phyloP scores from a whole-genome alignment of 2,888 invertebrate genomes.

The Drosophila mercatorum region DNA sequence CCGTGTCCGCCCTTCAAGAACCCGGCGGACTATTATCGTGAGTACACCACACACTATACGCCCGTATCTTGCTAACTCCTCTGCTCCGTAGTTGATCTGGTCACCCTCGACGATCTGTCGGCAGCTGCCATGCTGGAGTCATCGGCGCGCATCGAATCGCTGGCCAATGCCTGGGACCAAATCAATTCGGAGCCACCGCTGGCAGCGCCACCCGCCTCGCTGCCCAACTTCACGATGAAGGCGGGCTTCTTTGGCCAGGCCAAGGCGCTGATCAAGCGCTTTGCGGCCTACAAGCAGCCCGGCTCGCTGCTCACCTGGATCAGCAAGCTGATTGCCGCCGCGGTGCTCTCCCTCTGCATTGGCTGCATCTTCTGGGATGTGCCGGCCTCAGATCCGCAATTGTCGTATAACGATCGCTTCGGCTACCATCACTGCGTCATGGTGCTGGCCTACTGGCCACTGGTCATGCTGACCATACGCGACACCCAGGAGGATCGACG shows the following conservation, averaged over 20 bases:
- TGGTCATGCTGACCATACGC: slow-evolving; percentile 87
- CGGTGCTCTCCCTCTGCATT: slow-evolving; percentile 92
- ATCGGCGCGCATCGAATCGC: slow-evolving; percentile 95
- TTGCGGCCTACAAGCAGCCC: slow-evolving; percentile 92
- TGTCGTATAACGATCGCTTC: slow-evolving; percentile 90
- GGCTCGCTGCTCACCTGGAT: slow-evolving; percentile 92
- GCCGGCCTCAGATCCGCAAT: slow-evolving; percentile 90
- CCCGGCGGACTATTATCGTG: slow-evolving; percentile 97
- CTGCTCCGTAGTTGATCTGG: slow-evolving; percentile 91
- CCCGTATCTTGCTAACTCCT: neutral
- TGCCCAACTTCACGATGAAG: slow-evolving; percentile 88
- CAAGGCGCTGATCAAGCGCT: slow-evolving; percentile 87
- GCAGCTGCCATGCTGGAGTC: slow-evolving; percentile 98
- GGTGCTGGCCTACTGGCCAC: slow-evolving; percentile 91
- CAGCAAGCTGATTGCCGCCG: slow-evolving; percentile 91
- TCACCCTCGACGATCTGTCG: slow-evolving; percentile 96
- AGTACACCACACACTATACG: slow-evolving; percentile 84
- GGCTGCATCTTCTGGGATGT: slow-evolving; percentile 97
- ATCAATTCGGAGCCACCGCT: slow-evolving; percentile 85
- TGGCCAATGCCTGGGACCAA: slow-evolving; percentile 89
- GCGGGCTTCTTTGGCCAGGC: slow-evolving; percentile 89
- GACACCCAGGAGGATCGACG: slow-evolving; percentile 85
- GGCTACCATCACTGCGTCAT: slow-evolving; percentile 95
- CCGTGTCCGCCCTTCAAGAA: slow-evolving; percentile 98
- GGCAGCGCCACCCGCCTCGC: slow-evolving; percentile 90